These are phyloP conservation scores for Eremophila alpestris DNA, from an alignment of 2,797 vertebrate genomes.

Conservation along the genomic window DNA sequence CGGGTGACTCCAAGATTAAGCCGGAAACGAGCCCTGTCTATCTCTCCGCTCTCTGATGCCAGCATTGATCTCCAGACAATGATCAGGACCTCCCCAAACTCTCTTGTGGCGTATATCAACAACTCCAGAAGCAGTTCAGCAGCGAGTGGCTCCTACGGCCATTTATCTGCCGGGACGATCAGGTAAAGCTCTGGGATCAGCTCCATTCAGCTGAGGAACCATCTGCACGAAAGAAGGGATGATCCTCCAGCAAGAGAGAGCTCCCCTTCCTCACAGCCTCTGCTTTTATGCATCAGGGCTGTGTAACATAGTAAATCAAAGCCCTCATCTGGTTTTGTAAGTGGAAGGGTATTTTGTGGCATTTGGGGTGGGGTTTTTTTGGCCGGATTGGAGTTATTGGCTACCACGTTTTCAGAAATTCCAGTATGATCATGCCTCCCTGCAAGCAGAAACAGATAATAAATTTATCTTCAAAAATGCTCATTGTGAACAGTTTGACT, in stretches of 20 bases:
- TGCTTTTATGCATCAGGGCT: not conserved
- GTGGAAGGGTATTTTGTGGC: not conserved
- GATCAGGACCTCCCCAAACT: slow-evolving; percentile 96
- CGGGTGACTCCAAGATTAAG: slow-evolving; percentile 88
- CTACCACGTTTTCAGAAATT: not conserved
- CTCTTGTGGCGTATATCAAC: slow-evolving; percentile 96
- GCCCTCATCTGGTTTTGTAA: not conserved
- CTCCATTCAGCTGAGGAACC: not conserved
- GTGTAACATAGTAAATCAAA: not conserved
- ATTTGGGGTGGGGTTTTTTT: not conserved
- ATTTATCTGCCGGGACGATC: slow-evolving; percentile 90
- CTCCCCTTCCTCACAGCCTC: not conserved
- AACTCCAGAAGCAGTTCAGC: slow-evolving; percentile 94
- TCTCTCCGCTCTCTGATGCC: slow-evolving; percentile 92
- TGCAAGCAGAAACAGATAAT: slow-evolving; percentile 17
- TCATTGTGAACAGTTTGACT: not conserved
- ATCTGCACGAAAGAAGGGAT: accelerated
- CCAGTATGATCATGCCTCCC: not conserved
- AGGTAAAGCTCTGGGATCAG: slow-evolving; percentile 74
- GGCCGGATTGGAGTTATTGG: not conserved
- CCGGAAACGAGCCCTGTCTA: slow-evolving; percentile 91
- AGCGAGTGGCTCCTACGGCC: slow-evolving; percentile 91
- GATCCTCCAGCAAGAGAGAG: not conserved
- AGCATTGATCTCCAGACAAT: slow-evolving; percentile 96
- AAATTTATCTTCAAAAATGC: not conserved